Base-by-base conservation (phyloP, 2,113 vertebrate genomes). In the Condylura cristata region DNA sequence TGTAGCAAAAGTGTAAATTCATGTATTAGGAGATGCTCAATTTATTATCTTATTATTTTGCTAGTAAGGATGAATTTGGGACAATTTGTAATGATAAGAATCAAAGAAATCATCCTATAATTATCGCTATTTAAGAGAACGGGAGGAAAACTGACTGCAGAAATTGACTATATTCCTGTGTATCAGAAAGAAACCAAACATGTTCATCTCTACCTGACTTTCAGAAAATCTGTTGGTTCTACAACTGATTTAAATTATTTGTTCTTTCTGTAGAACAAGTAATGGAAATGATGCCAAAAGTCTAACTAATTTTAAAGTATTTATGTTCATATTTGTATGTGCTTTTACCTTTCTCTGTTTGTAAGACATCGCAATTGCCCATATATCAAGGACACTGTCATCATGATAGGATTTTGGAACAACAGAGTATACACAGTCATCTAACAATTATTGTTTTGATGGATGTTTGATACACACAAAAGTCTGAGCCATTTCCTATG, bases 401-500 rank as follows among this genome's bases (percentile, higher is more conserved):
- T 78, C 7, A 89, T 48, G 30, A 26, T 0, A 91, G 32, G 16
- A 83, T 56, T 84, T 87, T 83, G 30, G 13, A 86, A 44, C 10
- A 60, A 22, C 30, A 34, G 44, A 66, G 8, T 37, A 34, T 76
- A 71, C 1, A 44, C 0, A 63, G 12, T 63, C 32, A 32, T 41
- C 51, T 74, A 13, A 76, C 8, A 46, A n/a, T 75, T 61, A 56
- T 76, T 83, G 78, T 81, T 94, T 89, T 94, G 65, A 84, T 93
- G 81, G 48, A n/a, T 28, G 34, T 63, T 74, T 86, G 68, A 7
- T 12, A 75, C 14, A 71, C 9, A 60, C 30, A 85, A 39, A 83
- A 78, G 84, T 90, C 93, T 90, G 66, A 74, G 24, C 88, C n/a
- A 74, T 84, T 95, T 93, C 85, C 93, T 82, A 10, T 63, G 11